These are phyloP conservation scores for Corella eumyota DNA, from an alignment of 23 tunicate species.

Conservation along the genomic window DNA sequence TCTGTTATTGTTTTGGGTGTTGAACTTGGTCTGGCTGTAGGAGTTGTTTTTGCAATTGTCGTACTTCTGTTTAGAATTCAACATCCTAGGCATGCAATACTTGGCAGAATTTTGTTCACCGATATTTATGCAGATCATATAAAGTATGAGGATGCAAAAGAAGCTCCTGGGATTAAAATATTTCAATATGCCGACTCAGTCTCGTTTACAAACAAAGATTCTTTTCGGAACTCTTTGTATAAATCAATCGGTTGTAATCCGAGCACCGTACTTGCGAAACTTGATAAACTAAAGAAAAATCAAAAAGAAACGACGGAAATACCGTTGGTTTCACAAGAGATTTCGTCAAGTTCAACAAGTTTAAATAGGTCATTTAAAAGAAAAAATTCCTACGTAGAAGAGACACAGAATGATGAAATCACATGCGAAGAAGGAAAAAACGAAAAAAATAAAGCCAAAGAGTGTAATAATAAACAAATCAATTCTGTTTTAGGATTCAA, in stretches of 20 bases:
- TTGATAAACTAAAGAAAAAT: slow-evolving; percentile 20
- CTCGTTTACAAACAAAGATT: slow-evolving; percentile 88
- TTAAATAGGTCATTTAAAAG: too few species aligned
- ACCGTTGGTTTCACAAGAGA: slow-evolving; percentile 5
- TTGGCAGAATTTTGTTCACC: slow-evolving; percentile 78
- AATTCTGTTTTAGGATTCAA: slow-evolving; percentile 36
- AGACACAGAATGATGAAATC: too few species aligned
- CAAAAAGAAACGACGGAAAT: slow-evolving; percentile 8
- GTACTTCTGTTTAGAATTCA: slow-evolving; percentile 66
- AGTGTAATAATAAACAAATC: too few species aligned
- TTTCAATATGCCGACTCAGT: slow-evolving; percentile 89
- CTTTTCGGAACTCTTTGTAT: slow-evolving; percentile 57
- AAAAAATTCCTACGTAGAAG: too few species aligned
- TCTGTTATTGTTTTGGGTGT: slow-evolving; percentile 78
- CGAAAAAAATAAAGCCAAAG: too few species aligned
- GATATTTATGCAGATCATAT: slow-evolving; percentile 65
- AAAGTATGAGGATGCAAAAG: slow-evolving; percentile 68
- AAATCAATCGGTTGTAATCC: slow-evolving; percentile 61
- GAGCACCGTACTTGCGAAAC: slow-evolving; percentile 25
- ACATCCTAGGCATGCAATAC: slow-evolving; percentile 70
- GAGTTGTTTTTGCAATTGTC: slow-evolving; percentile 68
- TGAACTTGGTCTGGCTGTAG: slow-evolving; percentile 73
- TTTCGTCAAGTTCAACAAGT: too few species aligned
- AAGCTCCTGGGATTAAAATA: slow-evolving; percentile 50
- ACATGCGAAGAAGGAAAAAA: too few species aligned